phyloP scores from a whole-genome alignment of 2,888 invertebrate genomes.

The Tridacna gigas region DNA sequence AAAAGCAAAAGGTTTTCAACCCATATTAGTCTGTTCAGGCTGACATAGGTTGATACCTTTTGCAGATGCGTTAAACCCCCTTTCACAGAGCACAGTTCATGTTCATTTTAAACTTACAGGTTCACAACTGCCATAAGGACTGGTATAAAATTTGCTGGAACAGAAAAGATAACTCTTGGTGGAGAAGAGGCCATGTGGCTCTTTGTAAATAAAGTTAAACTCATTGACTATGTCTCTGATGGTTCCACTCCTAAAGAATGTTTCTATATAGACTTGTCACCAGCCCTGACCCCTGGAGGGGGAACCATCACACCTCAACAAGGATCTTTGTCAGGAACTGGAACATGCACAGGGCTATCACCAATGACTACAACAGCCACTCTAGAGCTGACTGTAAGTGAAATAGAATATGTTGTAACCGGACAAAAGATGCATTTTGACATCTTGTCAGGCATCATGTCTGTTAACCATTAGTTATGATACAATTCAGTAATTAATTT shows the following conservation, averaged over 20 bases:
- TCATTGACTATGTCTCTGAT: constrained; percentile 67
- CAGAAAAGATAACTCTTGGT: constrained; percentile 73
- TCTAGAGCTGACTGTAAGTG: constrained; percentile 38
- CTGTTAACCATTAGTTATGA: no score
- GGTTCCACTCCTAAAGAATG: constrained; percentile 40
- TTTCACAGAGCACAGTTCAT: no score
- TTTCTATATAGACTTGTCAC: constrained; percentile 57
- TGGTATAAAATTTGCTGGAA: constrained; percentile 72
- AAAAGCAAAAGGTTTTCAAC: no score
- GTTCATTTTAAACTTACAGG: constrained; percentile 38
- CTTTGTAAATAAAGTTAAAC: constrained; percentile 72
- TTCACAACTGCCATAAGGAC: constrained; percentile 74
- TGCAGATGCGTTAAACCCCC: no score
- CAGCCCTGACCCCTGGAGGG: constrained; percentile 57
- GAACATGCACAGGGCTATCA: constrained; percentile 58
- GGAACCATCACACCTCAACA: constrained; percentile 53
- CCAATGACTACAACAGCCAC: constrained; percentile 29
- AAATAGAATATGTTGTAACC: background rate
- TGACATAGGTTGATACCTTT: no score
- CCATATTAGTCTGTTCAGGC: no score
- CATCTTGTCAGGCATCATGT: background rate
- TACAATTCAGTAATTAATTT: no score
- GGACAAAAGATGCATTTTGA: background rate
- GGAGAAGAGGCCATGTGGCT: constrained; percentile 80
- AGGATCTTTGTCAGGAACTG: constrained; percentile 53